A percentile compares a stretch with the other conserved stretches of the same genome.
These are phyloP conservation scores for Diuraphis noxia DNA, from an alignment of 1,140 invertebrate genomes.

Conservation along the genomic window DNA sequence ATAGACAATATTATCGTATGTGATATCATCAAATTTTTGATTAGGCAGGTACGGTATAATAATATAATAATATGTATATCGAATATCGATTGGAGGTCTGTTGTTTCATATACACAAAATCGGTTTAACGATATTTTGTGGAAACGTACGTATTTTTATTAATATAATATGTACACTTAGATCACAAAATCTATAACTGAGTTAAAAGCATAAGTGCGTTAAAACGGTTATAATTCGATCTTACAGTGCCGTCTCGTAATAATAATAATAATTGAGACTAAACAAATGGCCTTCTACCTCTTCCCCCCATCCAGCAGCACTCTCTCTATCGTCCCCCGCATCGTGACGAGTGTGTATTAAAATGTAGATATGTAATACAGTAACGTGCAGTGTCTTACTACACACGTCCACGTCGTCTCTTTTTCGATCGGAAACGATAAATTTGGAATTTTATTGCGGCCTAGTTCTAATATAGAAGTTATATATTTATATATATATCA, in stretches of 20 bases:
- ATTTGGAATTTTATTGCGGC: slow-evolving; percentile 29
- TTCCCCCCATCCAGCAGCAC: no score
- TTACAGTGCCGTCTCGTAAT: not conserved
- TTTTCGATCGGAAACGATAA: slow-evolving; percentile 22
- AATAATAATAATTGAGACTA: slow-evolving; percentile 15
- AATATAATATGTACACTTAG: no score
- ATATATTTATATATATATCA: not conserved
- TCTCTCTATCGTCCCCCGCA: not conserved
- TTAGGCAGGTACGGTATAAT: no score
- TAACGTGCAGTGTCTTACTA: not conserved
- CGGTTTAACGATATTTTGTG: not conserved
- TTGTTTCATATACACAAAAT: not conserved
- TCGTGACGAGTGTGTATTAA: not conserved
- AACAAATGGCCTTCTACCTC: not conserved
- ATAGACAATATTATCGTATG: no score
- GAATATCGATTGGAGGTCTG: not conserved
- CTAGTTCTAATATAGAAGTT: not conserved
- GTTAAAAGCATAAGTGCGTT: slow-evolving; percentile 25
- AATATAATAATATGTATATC: no score
- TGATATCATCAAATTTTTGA: no score
- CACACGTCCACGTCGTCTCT: not conserved
- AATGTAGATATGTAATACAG: not conserved
- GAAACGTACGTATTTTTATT: not conserved
- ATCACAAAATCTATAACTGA: not conserved
- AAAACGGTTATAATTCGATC: not conserved